Percentiles rank a stretch among this genome's conserved stretches.
These are phyloP conservation scores for Drosophila nannoptera DNA, from an alignment of 1,140 invertebrate species.

Conservation along the genomic window DNA sequence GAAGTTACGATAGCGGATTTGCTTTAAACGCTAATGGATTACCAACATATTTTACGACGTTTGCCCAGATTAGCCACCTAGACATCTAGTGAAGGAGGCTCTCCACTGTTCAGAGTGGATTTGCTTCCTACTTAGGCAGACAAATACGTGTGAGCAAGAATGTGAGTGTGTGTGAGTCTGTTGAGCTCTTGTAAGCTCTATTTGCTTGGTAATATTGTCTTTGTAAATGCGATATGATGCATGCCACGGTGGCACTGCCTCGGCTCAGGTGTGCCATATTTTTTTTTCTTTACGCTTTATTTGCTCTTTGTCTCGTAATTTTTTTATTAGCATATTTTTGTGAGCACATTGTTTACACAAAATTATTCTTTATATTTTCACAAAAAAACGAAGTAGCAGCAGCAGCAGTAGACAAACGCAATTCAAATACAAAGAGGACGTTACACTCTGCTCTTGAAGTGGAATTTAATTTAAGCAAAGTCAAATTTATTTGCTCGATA, in stretches of 20 bases:
- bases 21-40: constrained; percentile 48
- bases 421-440: neutral
- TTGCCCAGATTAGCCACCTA: constrained; percentile 4
- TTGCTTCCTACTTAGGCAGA: constrained; percentile 5
- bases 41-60: constrained; percentile 36
- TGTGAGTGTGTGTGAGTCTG: constrained; percentile 5
- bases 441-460: constrained; percentile 28
- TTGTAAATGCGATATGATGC: constrained; percentile 5
- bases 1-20: constrained; percentile 28
- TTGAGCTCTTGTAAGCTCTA: constrained; percentile 26
- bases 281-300: neutral
- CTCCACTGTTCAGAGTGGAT: constrained; percentile 2
- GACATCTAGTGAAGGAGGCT: neutral
- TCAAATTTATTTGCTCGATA: constrained; percentile 51
- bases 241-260: constrained; percentile 5
- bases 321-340: constrained; percentile 45
- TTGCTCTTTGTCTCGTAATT: constrained; percentile 5
- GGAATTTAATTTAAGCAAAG: constrained; percentile 58
- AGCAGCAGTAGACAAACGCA: constrained; percentile 16
- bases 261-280: neutral
- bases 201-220: constrained; percentile 29
- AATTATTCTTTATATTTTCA: constrained; percentile 52
- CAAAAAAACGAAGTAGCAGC: constrained; percentile 3
- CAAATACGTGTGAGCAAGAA: neutral
- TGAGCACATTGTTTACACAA: constrained; percentile 52